Base-by-base conservation (phyloP, 2,888 invertebrate genomes). In the Eilema depressum region DNA sequence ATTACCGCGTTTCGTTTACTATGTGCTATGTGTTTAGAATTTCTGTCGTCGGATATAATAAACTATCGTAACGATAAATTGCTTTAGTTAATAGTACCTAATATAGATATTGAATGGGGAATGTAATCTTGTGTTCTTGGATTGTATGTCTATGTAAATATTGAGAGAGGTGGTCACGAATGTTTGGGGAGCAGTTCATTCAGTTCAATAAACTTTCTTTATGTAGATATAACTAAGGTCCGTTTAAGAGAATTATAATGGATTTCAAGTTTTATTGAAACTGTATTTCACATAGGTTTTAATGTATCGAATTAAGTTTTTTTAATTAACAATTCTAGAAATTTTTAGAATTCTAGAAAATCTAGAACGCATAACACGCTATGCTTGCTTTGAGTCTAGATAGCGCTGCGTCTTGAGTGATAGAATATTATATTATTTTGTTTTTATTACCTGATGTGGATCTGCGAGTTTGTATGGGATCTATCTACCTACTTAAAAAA, bases 21-120 rank as follows among this genome's bases (percentile, higher is more conserved):
- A 81, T 85, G 85, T 84, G 69, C 83, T 80, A 72, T 80, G 80
- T 81, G 74, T 88, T 88, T 86, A 78, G 82, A 82, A 83, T 83
- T 86, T 82, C 75, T 83, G 81, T 82, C 76, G 78, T 77, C 73
- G 63, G 57, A 65, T 75, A 66, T 81, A 85, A 86, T 89, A 86
- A 85, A 87, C 80, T 85, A 83, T 86, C 81, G 82, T 79, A 81
- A 83, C 87, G 77, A 90, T 92, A 91, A 90, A 89, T 89, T 85
- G 86, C 78, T 87, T 87, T 87, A 85, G 83, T 80, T 78, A 82
- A 84, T 88, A 86, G 86, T 88, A n/a, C n/a, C n/a, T n/a, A 86
- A 86, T 86, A 80, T 83, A 75, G 77, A 79, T 83, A 85, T 86
- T 84, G 87, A 88, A 90, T 88, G 79, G 84, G 73, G 84, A 84